Percentiles rank a stretch among this genome's conserved stretches.
These are phyloP conservation scores for Ammodytes marinus DNA, from an alignment of 2,113 vertebrate genomes.

Conservation along the genomic window DNA sequence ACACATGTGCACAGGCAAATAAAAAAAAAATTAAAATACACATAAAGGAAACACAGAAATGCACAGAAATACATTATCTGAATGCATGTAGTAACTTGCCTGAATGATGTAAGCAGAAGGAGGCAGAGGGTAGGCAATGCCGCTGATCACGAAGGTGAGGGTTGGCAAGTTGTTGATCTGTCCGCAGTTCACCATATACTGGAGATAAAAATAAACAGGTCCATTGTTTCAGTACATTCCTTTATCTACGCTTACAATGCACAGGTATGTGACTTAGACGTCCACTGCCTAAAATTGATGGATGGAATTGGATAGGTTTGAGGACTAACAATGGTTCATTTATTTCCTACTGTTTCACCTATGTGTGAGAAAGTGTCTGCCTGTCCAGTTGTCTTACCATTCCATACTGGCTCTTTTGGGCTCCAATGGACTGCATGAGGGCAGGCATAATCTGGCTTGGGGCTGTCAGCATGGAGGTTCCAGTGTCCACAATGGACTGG, in stretches of 20 bases:
- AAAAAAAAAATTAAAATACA: neutral
- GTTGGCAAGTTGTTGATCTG: constrained; percentile 72
- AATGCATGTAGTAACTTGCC: constrained; percentile 40
- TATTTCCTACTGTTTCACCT: neutral
- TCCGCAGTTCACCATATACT: constrained; percentile 76
- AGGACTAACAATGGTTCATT: neutral
- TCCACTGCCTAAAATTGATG: neutral
- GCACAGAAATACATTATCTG: neutral
- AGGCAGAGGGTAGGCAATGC: constrained; percentile 65
- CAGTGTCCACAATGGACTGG: constrained; percentile 81
- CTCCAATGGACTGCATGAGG: constrained; percentile 78
- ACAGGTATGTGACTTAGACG: neutral
- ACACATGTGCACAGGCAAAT: neutral
- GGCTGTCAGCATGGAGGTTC: constrained; percentile 77
- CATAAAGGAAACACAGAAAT: neutral
- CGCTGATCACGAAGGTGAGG: constrained; percentile 74
- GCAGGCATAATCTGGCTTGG: constrained; percentile 53
- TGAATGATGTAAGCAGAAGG: constrained; percentile 71
- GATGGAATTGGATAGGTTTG: neutral
- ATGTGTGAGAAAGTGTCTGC: neutral
- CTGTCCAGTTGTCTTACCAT: constrained; percentile 54
- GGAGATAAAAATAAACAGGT: constrained; percentile 7
- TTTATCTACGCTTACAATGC: neutral
- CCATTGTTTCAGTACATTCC: neutral
- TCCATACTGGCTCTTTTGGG: constrained; percentile 69